Evolutionary conservation across 2,797 vertebrate genomes (phyloP).

Genomic region (Tauraco hartlaubi): DNA sequence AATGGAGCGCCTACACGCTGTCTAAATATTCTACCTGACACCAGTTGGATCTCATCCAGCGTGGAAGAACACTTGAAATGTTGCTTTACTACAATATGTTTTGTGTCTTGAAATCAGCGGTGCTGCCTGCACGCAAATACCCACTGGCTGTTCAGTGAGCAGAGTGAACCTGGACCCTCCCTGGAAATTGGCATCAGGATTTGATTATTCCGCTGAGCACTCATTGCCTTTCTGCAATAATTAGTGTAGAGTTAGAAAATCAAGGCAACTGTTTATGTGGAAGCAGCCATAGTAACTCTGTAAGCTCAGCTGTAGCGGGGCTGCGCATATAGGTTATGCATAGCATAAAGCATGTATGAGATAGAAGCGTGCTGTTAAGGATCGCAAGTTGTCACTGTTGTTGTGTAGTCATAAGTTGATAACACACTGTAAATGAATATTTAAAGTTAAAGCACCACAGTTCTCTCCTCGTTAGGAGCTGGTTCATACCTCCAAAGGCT

Average conservation of each 20-base stretch:
- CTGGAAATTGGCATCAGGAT: not conserved
- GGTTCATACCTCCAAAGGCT: not conserved
- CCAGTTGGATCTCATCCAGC: constrained; percentile 43
- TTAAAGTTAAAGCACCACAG: not conserved
- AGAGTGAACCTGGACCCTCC: not conserved
- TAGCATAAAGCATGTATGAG: not conserved
- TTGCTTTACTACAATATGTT: constrained; percentile 2
- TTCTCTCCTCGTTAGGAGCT: rapidly evolving
- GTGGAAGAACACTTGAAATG: constrained; percentile 21
- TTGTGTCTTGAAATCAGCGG: not conserved
- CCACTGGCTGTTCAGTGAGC: not conserved
- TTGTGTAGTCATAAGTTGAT: not conserved
- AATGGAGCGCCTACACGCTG: constrained; percentile 52
- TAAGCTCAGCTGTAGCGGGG: not conserved
- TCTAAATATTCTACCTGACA: constrained; percentile 71
- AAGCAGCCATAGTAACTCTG: not conserved
- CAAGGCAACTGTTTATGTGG: not conserved
- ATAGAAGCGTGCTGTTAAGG: not conserved
- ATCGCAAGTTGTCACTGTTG: not conserved
- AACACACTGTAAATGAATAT: not conserved
- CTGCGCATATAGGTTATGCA: rapidly evolving
- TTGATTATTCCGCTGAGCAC: not conserved
- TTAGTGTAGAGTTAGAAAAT: not conserved
- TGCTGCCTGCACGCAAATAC: not conserved
- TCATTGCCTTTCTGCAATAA: not conserved